phyloP scores from a whole-genome alignment of 2,113 vertebrate genomes.

The Lepus europaeus region DNA sequence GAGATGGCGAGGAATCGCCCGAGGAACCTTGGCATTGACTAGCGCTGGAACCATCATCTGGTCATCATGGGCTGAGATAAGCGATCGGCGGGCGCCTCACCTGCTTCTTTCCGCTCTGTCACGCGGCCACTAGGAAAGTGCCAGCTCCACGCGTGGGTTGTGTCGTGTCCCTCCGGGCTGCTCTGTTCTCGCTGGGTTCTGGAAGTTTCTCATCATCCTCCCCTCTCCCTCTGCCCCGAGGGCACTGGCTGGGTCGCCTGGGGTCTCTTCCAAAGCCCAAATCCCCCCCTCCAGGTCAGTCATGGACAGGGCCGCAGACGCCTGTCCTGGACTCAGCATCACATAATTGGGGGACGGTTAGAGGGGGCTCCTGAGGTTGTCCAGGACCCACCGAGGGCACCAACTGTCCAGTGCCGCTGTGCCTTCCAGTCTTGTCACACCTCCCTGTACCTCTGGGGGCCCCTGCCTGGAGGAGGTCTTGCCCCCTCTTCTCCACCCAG shows the following conservation, averaged over 20 bases:
- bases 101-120: not conserved
- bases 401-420: not conserved
- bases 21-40: not conserved
- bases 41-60: not conserved
- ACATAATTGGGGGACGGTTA: not conserved
- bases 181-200: not conserved
- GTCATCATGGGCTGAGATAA: not conserved
- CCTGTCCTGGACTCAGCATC: not conserved
- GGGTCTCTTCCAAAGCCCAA: not conserved
- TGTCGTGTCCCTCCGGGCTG: fast-evolving
- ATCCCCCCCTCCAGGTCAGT: too few relatives aligned
- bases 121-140: not conserved
- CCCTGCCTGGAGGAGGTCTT: not conserved
- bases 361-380: not conserved
- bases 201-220: not conserved
- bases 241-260: not conserved
- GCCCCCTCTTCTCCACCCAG: not conserved
- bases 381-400: not conserved
- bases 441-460: not conserved
- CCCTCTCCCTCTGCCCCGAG: too few relatives aligned
- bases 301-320: not conserved
- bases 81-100: not conserved
- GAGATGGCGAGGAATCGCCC: not conserved
- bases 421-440: not conserved
- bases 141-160: fast-evolving